Conservation (phyloP, 2,888 invertebrate species). For the Cyclophora punctaria region DNA sequence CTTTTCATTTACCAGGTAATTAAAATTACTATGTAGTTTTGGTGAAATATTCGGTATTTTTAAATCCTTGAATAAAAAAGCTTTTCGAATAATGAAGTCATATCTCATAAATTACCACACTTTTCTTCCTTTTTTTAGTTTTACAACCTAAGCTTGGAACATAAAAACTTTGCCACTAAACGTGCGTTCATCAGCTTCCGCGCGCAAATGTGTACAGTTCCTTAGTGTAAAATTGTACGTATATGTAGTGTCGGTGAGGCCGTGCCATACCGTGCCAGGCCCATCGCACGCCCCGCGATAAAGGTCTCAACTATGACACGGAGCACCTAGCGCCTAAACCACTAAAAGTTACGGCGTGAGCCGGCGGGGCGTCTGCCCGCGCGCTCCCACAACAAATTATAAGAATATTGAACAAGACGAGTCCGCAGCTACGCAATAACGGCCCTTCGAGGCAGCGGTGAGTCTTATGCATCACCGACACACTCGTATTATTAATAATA, state of each 20-base stretch:
- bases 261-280: constrained; percentile 70
- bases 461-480: constrained; percentile 16
- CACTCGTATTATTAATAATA: too few relatives aligned
- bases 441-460: constrained; percentile 37
- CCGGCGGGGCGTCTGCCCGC: constrained; percentile 37
- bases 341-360: constrained; percentile 48
- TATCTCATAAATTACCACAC: too few relatives aligned
- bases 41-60: too few relatives aligned
- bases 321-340: constrained; percentile 62
- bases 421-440: constrained; percentile 25
- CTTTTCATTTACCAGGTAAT: too few relatives aligned
- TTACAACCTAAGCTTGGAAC: not conserved
- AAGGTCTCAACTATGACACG: constrained; percentile 65
- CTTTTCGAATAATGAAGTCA: too few relatives aligned
- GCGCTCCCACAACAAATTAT: constrained; percentile 20
- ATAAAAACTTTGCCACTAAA: constrained; percentile 6
- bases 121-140: too few relatives aligned
- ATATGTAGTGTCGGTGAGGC: constrained; percentile 58
- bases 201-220: constrained; percentile 39
- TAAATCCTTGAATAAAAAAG: too few relatives aligned
- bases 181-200: constrained; percentile 4
- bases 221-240: constrained; percentile 45
- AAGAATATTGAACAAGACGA: constrained; percentile 40
- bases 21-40: too few relatives aligned
- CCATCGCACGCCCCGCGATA: constrained; percentile 49